These are phyloP conservation scores for Cyphomyrus discorhynchus DNA, from an alignment of 2,113 vertebrate species.

Conservation along the genomic window DNA sequence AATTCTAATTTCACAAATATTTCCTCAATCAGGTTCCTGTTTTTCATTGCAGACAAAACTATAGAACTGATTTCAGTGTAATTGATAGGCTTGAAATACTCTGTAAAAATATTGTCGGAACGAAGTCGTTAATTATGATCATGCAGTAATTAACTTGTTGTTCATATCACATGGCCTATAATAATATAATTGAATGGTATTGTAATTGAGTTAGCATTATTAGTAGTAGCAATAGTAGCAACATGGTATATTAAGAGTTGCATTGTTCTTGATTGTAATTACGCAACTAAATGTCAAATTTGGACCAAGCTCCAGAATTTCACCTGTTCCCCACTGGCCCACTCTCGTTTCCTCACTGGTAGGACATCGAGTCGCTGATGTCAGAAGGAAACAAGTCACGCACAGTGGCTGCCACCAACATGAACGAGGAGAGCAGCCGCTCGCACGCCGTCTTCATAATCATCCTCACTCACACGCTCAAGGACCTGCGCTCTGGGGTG, in stretches of 20 bases:
- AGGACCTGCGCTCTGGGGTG: conserved; percentile 84
- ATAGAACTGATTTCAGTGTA: background rate
- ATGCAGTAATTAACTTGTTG: background rate
- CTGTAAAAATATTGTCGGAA: background rate
- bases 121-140: background rate
- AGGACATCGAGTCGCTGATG: conserved; percentile 97
- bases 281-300: background rate
- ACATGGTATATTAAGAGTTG: background rate
- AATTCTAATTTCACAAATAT: background rate
- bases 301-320: background rate
- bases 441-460: conserved; percentile 97
- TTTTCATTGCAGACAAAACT: background rate
- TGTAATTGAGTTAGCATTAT: background rate
- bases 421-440: conserved; percentile 96
- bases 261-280: background rate
- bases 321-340: background rate
- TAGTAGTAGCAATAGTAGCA: background rate
- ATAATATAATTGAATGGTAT: background rate
- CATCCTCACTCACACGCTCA: conserved; percentile 90
- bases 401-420: conserved; percentile 94
- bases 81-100: background rate
- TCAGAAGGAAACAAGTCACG: conserved; percentile 96
- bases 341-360: conserved; percentile 20
- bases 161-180: background rate
- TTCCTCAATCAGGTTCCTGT: background rate